These are phyloP conservation scores for Smutsia temminckii DNA, from an alignment of 2,797 vertebrate species.

Conservation along the genomic window DNA sequence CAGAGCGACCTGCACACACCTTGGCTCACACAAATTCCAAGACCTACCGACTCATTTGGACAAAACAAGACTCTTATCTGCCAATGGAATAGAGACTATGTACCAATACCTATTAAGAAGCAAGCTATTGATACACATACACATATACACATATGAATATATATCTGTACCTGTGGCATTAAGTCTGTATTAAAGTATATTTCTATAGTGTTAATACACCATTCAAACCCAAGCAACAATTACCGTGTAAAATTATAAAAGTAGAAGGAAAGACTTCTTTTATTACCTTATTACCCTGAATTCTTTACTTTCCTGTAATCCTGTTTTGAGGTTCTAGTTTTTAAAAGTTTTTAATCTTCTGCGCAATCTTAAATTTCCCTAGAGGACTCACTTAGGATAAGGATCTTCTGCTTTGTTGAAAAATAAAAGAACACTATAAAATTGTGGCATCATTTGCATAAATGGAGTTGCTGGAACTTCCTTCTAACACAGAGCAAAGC, in stretches of 20 bases:
- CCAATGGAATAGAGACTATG: constrained; percentile 1
- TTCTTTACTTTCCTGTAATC: constrained; percentile 9
- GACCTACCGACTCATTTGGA: constrained; percentile 3
- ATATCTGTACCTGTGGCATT: not conserved
- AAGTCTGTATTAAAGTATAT: not conserved
- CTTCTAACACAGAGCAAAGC: constrained; percentile 35
- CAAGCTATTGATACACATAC: not conserved
- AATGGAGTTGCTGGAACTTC: constrained; percentile 54
- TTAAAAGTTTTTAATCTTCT: constrained; percentile 2
- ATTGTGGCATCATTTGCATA: constrained; percentile 53
- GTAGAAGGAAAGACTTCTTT: not conserved
- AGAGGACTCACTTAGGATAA: constrained; percentile 1
- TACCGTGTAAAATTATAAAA: not conserved
- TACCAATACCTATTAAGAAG: not conserved
- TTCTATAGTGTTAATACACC: not conserved
- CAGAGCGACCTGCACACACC: not conserved
- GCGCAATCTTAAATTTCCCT: not conserved
- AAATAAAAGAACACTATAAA: constrained; percentile 59
- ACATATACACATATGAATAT: too few species aligned
- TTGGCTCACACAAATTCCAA: constrained; percentile 20
- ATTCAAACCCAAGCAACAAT: not conserved
- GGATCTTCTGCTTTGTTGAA: constrained; percentile 39
- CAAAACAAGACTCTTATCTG: constrained; percentile 14
- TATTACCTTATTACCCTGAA: constrained; percentile 49
- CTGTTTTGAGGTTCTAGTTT: not conserved